Evolutionary conservation across 2,888 invertebrate species (phyloP), one percentile per base, ranked within the genome.

Genomic region (Netelia virgata): DNA sequence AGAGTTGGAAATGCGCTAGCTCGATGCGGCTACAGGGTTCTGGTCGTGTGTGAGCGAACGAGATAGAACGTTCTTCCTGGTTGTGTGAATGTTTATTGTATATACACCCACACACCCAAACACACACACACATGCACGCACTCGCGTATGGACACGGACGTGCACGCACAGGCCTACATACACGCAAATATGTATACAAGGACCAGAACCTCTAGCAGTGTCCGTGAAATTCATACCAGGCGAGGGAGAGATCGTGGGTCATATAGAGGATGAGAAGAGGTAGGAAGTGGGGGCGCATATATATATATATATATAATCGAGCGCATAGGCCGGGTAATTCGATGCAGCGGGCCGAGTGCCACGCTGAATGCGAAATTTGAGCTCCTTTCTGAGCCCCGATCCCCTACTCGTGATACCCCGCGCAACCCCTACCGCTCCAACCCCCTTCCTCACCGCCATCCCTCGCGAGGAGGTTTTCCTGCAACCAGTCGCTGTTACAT

Each of bases 321-420:
- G 78, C 78, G 78, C 78, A 84, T 78, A 82, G 84, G 82, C 82
- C 82, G 69, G 82, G 85, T 86, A 85, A 86, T 86, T 80, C 82
- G 86, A 83, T 86, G 86, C 86, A 86, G 79, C 86, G 84, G 81
- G 79, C 75, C 86, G 82, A 80, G 85, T 82, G 78, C 82, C 64
- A 78, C 84, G 84, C 70, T 84, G 84, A 82, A 84, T 84, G 84
- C 82, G 72, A 84, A 84, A 84, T 84, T 84, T 72, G 82, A 84
- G 82, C 70, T 72, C 70, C 74, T 75, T 72, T 63, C 70, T 43
- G 75, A 43, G 55, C 23, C 53, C 55, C 50, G 6, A 68, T 55
- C 43, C 47, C 69, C 23, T n/a, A n/a, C 41, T 36, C 14, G 53
- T 23, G 16, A 43, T 53, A 23, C 16, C 47, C 18, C 8, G 23